Base-by-base conservation (phyloP, 2,113 vertebrate species). In the Acrocephalus kingi region DNA sequence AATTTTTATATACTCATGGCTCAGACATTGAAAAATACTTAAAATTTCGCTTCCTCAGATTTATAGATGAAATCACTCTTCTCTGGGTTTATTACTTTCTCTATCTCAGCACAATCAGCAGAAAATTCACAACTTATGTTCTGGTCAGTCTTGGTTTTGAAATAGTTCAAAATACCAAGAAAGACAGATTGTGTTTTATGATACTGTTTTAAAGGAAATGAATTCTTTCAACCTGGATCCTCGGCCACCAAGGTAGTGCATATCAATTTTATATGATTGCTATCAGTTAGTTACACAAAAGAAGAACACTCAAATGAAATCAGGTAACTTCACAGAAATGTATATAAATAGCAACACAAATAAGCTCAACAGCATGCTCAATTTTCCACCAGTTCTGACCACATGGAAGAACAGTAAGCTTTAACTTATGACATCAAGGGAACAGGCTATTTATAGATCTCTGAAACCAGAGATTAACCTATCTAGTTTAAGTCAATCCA, bases 81-180 rank as follows among this genome's bases (percentile, higher is more conserved):
- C 63, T 48, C 48, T 55, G 8, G 27, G 51, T 91, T 91, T 91
- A 92, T 87, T 95, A 71, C 77, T 91, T 93, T 66, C 48, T 59
- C 2, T 89, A 92, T 94, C 91, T 90, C 61, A 49, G 55, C 30
- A 89, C 43, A 84, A 92, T 84, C 86, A 91, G 37, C 22, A 90
- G 59, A 89, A 73, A 87, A 84, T 73, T 74, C 33, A 77, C 93
- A 62, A 55, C 31, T 46, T 74, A 4, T 76, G 28, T 56, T 77
- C 67, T 62, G 24, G 16, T 45, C 63, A 55, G 19, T 71, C 68
- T 64, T 66, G 22, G 20, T 58, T 94, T 89, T 74, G 49, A 84
- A 95, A 84, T 31, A 43, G 45, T 58, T 69, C 46, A 74, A 90
- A 92, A 49, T 5, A 88, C 15, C 30, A 72, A 51, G 62, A 71